phyloP scores from a whole-genome alignment of 2,113 vertebrate species.

The Cheilinus undulatus region DNA sequence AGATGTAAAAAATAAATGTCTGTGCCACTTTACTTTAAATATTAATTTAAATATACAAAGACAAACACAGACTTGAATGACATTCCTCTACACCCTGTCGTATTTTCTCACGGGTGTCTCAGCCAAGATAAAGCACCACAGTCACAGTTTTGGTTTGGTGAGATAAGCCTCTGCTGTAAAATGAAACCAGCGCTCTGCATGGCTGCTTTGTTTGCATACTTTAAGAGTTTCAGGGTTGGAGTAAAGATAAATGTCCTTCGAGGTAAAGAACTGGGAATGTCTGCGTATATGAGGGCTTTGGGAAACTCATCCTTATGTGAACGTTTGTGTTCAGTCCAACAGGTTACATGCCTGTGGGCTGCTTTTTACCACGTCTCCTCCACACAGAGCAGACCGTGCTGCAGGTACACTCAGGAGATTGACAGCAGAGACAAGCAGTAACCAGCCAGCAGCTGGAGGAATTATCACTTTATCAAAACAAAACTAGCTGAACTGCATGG shows the following conservation, averaged over 20 bases:
- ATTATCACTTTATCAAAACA: neutral
- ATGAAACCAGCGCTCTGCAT: slow-evolving; percentile 32
- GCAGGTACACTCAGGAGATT: neutral
- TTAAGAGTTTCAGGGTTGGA: slow-evolving; percentile 61
- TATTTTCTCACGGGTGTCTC: neutral
- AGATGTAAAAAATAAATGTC: neutral
- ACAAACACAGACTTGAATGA: neutral
- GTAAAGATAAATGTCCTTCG: neutral
- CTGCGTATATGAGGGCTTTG: too few relatives aligned
- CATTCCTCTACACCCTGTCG: neutral
- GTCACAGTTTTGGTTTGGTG: slow-evolving; percentile 34
- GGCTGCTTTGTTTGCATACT: slow-evolving; percentile 53
- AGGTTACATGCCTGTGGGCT: neutral
- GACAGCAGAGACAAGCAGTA: neutral
- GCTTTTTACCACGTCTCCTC: neutral
- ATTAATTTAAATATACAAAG: neutral
- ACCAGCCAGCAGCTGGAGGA: too few relatives aligned
- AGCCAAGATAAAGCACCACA: slow-evolving; percentile 19
- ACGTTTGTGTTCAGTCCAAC: neutral
- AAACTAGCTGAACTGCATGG: neutral
- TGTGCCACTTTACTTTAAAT: too few relatives aligned
- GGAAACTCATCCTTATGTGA: neutral
- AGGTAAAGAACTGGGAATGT: neutral
- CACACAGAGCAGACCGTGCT: neutral
- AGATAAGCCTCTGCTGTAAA: slow-evolving; percentile 23